phyloP scores from a whole-genome alignment of 1,140 invertebrate genomes.

The Ceratitis capitata region DNA sequence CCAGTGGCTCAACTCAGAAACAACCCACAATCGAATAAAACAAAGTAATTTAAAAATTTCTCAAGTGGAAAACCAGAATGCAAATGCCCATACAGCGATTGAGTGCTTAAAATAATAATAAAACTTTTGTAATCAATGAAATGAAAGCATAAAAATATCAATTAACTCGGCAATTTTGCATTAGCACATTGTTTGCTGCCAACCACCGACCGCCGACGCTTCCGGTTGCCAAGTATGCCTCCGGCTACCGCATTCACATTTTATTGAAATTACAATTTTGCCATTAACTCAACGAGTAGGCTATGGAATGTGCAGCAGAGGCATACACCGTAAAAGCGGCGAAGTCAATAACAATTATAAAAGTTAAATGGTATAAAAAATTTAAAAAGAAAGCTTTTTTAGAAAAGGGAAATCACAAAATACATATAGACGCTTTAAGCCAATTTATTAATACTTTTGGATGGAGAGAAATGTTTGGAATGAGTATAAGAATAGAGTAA shows the following conservation, averaged over 20 bases:
- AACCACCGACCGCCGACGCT: too few species aligned
- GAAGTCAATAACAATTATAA: conserved; percentile 31
- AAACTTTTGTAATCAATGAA: conserved; percentile 23
- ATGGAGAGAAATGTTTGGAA: neutral
- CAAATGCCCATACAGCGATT: neutral
- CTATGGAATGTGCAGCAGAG: neutral
- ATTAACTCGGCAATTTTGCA: conserved; percentile 4
- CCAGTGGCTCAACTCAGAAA: too few species aligned
- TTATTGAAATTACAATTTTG: neutral
- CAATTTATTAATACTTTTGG: neutral
- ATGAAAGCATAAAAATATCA: conserved; percentile 18
- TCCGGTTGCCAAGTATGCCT: neutral
- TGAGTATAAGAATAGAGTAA: too few species aligned
- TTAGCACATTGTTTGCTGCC: neutral
- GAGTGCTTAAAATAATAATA: neutral
- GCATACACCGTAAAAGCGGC: neutral
- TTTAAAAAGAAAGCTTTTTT: neutral
- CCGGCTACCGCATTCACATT: neutral
- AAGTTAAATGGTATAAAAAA: conserved; percentile 21
- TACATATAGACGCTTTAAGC: neutral
- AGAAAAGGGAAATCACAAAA: too few species aligned
- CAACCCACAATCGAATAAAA: neutral
- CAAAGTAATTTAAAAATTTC: neutral
- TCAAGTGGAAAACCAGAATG: neutral
- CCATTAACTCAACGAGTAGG: too few species aligned